Evolutionary conservation across 2,113 vertebrate genomes (phyloP), one percentile per base, ranked within the genome.

Genomic region (Sprattus sprattus): DNA sequence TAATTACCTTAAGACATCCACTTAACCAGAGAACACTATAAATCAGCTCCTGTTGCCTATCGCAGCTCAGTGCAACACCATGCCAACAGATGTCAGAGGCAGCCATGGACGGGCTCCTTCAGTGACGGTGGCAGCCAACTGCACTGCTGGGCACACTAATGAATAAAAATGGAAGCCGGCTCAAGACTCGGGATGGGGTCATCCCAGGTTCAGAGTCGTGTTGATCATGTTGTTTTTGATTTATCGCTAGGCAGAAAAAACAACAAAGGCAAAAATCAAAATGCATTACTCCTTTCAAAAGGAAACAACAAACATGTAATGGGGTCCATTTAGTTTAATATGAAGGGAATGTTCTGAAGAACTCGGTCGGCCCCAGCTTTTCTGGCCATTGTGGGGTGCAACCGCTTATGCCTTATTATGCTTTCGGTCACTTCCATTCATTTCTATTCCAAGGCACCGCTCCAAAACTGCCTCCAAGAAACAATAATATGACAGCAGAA

Each of bases 1-100:
- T 93, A 93, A 94, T 94, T 94, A 95, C 91, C 93, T 93, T 93
- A 93, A 95, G 92, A 93, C 92, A 92, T 89, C 91, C 92, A 92
- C 91, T 95, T 92, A 94, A 93, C 91, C 87, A 87, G 84, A 90
- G 88, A 87, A 86, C 60, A 81, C 87, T 89, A 91, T 92, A 92
- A 92, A 93, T 90, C 90, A 92, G 90, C 78, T 93, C 91, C 91
- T 45, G 89, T 91, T 92, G 92, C 88, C 91, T 83, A 81, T 86
- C 83, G 28, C 75, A 32, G 52, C 88, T 75, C 86, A 85, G 88
- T 22, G 90, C 89, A 60, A 85, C 92, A 88, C 90, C 91, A 88
- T 87, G 88, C 90, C 89, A 92, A 90, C 92, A 92, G 93, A 93
- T 93, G 92, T 92, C 92, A 89, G 90, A 88, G 22, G 88, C 88